Percentiles rank a stretch among this genome's conserved stretches.
Evolutionary conservation across 2,113 vertebrate genomes (phyloP).

Genomic region (Cathartes aura): DNA sequence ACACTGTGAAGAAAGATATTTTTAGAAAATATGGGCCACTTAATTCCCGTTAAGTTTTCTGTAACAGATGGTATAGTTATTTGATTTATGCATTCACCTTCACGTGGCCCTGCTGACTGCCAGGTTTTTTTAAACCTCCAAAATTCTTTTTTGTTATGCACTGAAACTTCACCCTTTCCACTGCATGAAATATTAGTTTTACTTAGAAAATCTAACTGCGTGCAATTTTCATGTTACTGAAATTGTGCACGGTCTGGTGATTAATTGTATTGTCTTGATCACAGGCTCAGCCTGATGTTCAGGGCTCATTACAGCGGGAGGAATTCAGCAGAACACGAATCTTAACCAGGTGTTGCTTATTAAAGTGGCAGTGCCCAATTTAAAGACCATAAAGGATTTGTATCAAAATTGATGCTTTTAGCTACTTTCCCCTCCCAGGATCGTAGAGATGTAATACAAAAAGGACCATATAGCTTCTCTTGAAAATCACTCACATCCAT

Average conservation of each 20-base stretch:
- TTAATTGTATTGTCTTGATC: conserved; percentile 77
- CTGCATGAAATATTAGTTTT: conserved; percentile 74
- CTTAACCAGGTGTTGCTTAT: conserved; percentile 73
- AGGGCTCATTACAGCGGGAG: conserved; percentile 60
- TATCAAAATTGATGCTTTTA: conserved; percentile 70
- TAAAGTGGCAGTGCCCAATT: conserved; percentile 70
- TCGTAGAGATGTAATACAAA: conserved; percentile 35
- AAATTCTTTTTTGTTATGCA: conserved; percentile 64
- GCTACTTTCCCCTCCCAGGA: conserved; percentile 40
- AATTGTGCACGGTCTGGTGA: conserved; percentile 72
- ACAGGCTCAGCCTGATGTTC: conserved; percentile 68
- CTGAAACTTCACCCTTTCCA: conserved; percentile 62
- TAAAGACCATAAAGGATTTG: conserved; percentile 68
- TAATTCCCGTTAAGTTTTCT: conserved; percentile 75
- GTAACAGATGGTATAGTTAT: conserved; percentile 75
- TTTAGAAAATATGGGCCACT: conserved; percentile 74
- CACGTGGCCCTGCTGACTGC: conserved; percentile 74
- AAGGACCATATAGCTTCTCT: conserved; percentile 58
- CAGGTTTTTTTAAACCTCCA: conserved; percentile 42
- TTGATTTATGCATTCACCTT: conserved; percentile 79
- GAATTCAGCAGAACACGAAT: conserved; percentile 67
- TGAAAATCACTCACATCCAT: conserved; percentile 71
- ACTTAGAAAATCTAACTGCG: conserved; percentile 56
- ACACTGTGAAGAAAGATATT: conserved; percentile 67
- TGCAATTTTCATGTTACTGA: conserved; percentile 70